A percentile compares a stretch with the other conserved stretches of the same genome.
Evolutionary conservation across 2,797 vertebrate species (phyloP).

Genomic region (Acropternis orthonyx): DNA sequence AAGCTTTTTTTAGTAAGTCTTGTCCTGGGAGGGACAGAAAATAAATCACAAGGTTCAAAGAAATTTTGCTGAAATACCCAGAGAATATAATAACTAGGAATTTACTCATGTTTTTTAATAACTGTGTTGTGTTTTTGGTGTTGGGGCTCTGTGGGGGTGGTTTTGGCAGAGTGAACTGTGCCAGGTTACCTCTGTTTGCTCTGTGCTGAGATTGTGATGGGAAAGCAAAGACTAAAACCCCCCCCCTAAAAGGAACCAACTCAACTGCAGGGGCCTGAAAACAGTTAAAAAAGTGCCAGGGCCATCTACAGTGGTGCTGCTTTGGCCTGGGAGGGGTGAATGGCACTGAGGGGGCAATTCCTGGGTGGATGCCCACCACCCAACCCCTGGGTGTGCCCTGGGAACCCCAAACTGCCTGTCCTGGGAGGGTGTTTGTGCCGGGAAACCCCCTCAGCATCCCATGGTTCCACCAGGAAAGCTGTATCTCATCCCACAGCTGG

Average conservation of each 20-base stretch:
- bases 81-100: rapidly evolving
- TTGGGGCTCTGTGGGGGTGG: not conserved
- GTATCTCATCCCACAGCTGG: rapidly evolving
- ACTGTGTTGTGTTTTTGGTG: rapidly evolving
- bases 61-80: not conserved
- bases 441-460: not conserved
- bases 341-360: not conserved
- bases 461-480: not conserved
- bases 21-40: not conserved
- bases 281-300: rapidly evolving
- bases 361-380: not conserved
- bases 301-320: rapidly evolving
- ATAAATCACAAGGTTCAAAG: not conserved
- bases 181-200: not conserved
- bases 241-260: rapidly evolving
- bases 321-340: rapidly evolving
- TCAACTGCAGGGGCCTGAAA: not conserved
- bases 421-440: rapidly evolving
- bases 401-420: rapidly evolving
- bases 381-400: not conserved
- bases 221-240: not conserved
- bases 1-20: not conserved
- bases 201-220: rapidly evolving
- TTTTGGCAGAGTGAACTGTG: not conserved
- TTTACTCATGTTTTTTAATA: rapidly evolving